These are phyloP conservation scores for Garrulus glandarius DNA, from an alignment of 2,797 vertebrate genomes.

Conservation along the genomic window DNA sequence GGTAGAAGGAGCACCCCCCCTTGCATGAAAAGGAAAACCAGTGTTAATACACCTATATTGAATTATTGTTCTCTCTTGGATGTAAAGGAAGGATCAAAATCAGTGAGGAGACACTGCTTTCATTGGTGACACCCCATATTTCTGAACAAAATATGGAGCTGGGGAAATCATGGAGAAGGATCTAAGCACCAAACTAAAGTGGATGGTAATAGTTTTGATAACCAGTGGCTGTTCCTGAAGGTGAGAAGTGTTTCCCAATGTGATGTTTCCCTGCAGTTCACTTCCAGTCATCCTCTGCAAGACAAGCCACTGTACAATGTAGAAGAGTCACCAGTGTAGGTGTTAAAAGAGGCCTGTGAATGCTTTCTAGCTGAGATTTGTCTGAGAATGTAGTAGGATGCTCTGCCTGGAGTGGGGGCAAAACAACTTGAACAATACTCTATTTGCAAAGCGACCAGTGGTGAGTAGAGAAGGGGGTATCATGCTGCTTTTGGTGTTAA, in stretches of 20 bases:
- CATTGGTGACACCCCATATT: not conserved
- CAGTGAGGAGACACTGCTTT: not conserved
- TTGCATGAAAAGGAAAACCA: not conserved
- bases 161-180: not conserved
- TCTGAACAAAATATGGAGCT: not conserved
- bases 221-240: not conserved
- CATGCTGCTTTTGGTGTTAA: not conserved
- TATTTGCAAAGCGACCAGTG: not conserved
- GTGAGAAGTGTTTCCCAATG: not conserved
- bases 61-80: not conserved
- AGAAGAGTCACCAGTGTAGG: not conserved
- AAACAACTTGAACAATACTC: rapidly evolving
- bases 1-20: not conserved
- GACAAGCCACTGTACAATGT: not conserved
- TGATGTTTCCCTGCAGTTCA: not conserved
- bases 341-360: not conserved
- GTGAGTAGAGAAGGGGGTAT: not conserved
- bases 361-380: not conserved
- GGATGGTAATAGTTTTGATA: not conserved
- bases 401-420: not conserved
- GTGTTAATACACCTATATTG: not conserved
- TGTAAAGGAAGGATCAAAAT: not conserved
- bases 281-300: not conserved
- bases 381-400: not conserved
- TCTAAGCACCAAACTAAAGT: not conserved